A percentile compares a stretch with the other conserved stretches of the same genome.
Conservation (phyloP, 1,140 invertebrate genomes). For the Sarcophaga bullata region DNA sequence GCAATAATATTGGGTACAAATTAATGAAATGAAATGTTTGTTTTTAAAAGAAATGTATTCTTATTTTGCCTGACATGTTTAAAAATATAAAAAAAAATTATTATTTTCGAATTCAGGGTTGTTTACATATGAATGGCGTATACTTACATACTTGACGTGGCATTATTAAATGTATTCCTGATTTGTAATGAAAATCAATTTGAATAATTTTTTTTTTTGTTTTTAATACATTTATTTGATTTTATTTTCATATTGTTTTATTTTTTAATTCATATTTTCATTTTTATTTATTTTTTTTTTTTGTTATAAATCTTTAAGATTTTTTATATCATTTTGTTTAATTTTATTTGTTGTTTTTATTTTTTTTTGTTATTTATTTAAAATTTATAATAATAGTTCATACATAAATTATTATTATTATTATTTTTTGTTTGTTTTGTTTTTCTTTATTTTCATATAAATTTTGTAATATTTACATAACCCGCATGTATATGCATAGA, state of each 20-base stretch:
- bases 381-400: too few species aligned
- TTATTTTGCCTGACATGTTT: too few species aligned
- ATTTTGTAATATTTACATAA: neutral
- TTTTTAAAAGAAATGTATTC: too few species aligned
- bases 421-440: too few species aligned
- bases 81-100: too few species aligned
- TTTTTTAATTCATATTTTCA: constrained; percentile 7
- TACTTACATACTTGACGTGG: neutral
- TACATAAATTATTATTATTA: neutral
- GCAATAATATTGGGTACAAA: constrained; percentile 30
- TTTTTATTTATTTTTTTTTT: too few species aligned
- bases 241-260: too few species aligned
- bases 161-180: neutral
- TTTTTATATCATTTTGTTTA: constrained; percentile 46
- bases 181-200: constrained; percentile 23
- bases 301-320: constrained; percentile 37
- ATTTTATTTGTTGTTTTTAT: constrained; percentile 43
- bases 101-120: too few species aligned
- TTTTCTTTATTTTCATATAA: neutral
- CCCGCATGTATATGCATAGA: too few species aligned
- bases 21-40: neutral
- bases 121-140: neutral
- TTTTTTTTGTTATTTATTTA: constrained; percentile 34
- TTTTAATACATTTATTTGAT: constrained; percentile 37
- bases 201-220: constrained; percentile 7